These are phyloP conservation scores for Hydropsyche betteni DNA, from an alignment of 2,888 invertebrate genomes.

Conservation along the genomic window DNA sequence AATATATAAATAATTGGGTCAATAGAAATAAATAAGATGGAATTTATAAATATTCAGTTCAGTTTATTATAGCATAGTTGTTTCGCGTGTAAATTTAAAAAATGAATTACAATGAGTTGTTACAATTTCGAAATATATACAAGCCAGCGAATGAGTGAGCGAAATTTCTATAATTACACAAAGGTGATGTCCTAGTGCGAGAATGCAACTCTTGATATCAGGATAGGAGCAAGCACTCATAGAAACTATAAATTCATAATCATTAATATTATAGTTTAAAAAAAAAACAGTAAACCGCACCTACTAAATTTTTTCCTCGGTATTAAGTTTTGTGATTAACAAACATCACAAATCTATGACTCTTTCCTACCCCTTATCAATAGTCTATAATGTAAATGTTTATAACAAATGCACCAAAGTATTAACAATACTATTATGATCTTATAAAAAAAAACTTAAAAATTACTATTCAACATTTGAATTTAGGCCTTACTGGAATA, in stretches of 20 bases:
- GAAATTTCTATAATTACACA: not conserved
- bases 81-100: conserved; percentile 44
- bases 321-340: no score
- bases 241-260: no score
- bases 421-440: no score
- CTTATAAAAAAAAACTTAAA: conserved; percentile 1
- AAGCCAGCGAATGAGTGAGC: conserved; percentile 32
- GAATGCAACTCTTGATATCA: not conserved
- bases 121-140: conserved; percentile 43
- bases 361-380: conserved; percentile 1
- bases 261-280: no score
- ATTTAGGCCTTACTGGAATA: conserved; percentile 23
- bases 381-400: not conserved
- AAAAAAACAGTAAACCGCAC: no score
- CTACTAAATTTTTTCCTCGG: no score
- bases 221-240: not conserved
- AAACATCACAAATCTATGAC: not conserved
- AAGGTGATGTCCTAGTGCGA: conserved; percentile 6
- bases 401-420: conserved; percentile 15
- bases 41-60: conserved; percentile 52
- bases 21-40: not conserved
- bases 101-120: conserved; percentile 37
- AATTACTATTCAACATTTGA: conserved; percentile 11
- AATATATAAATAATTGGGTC: no score
- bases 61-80: conserved; percentile 49